Conservation (phyloP, 2,113 vertebrate genomes). For the Scomber japonicus region DNA sequence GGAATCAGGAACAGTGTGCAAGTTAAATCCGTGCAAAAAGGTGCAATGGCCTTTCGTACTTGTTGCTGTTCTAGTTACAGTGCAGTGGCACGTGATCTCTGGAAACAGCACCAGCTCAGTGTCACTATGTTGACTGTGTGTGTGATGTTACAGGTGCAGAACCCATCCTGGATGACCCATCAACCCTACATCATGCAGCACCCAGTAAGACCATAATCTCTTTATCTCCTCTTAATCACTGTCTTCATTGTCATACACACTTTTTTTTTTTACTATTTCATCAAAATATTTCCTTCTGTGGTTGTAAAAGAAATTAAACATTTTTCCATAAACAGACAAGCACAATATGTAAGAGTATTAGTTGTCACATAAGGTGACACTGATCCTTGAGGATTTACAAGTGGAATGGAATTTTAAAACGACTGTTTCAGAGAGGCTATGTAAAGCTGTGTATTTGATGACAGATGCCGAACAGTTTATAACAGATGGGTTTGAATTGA, state of each 20-base stretch:
- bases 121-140: constrained; percentile 49
- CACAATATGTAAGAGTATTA: constrained; percentile 47
- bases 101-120: constrained; percentile 41
- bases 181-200: constrained; percentile 98
- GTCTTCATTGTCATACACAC: constrained; percentile 1
- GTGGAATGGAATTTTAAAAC: constrained; percentile 36
- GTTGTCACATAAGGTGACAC: constrained; percentile 43
- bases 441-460: constrained; percentile 67
- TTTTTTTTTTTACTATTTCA: constrained; percentile 4
- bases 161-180: constrained; percentile 97
- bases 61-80: constrained; percentile 30
- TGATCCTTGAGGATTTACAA: constrained; percentile 45
- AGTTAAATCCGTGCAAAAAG: constrained; percentile 32
- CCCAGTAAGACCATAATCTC: constrained; percentile 88
- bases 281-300: constrained; percentile 25
- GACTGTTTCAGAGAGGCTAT: constrained; percentile 69
- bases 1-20: background rate
- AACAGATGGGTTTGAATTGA: constrained; percentile 75
- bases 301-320: constrained; percentile 23
- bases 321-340: constrained; percentile 44
- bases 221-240: background rate
- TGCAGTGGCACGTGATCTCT: constrained; percentile 15
- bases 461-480: constrained; percentile 78
- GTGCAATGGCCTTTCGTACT: constrained; percentile 18
- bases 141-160: constrained; percentile 91